A percentile compares a stretch with the other conserved stretches of the same genome.
phyloP scores from a whole-genome alignment of 2,797 vertebrate species.

The Hemitrygon akajei region DNA sequence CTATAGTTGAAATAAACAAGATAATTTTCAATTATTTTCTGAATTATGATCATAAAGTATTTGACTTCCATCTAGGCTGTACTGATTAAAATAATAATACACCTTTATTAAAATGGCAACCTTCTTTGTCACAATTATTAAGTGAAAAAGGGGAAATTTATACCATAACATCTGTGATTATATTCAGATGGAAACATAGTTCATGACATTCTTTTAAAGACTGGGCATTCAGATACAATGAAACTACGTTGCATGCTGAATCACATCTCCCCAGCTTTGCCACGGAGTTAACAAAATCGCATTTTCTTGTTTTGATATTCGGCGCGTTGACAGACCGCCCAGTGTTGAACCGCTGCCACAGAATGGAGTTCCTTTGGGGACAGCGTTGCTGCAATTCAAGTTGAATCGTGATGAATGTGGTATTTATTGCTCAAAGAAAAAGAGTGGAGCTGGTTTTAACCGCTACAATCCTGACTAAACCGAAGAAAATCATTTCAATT shows the following conservation, averaged over 20 bases:
- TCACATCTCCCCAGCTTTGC: not conserved
- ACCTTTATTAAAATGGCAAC: not conserved
- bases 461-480: constrained; percentile 3
- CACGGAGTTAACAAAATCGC: constrained; percentile 8
- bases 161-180: too few species aligned
- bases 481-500: constrained; percentile 33
- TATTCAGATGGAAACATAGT: not conserved
- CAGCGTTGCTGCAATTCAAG: constrained; percentile 56
- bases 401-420: constrained; percentile 53
- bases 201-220: not conserved
- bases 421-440: constrained; percentile 38
- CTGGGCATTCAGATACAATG: too few species aligned
- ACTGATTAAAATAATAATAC: not conserved
- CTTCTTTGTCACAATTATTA: too few species aligned
- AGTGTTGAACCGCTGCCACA: constrained; percentile 57
- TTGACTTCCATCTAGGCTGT: not conserved
- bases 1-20: not conserved
- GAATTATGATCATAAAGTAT: not conserved
- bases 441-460: constrained; percentile 24
- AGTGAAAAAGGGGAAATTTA: not conserved
- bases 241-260: constrained; percentile 4
- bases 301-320: constrained; percentile 47
- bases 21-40: not conserved
- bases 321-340: constrained; percentile 52
- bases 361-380: constrained; percentile 56